Conservation (phyloP, 2,113 vertebrate species). For the Motacilla tschutschensis region DNA sequence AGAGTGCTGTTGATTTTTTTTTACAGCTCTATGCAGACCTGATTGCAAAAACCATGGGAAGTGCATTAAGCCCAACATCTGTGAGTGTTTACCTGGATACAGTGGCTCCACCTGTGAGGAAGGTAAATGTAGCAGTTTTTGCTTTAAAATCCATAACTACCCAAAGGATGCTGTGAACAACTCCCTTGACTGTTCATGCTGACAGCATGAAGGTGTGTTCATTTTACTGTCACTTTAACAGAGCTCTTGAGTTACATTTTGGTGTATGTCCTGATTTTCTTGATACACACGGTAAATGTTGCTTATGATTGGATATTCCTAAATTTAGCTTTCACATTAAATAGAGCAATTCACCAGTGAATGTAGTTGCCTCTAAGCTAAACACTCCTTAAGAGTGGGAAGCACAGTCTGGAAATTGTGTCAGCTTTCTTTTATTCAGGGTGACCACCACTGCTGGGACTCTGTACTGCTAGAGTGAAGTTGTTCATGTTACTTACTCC, state of each 20-base stretch:
- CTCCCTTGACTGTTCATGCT: not conserved
- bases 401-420: not conserved
- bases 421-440: not conserved
- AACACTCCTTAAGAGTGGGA: not conserved
- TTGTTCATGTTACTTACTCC: not conserved
- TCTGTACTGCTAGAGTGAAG: not conserved
- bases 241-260: not conserved
- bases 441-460: not conserved
- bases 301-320: not conserved
- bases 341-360: not conserved
- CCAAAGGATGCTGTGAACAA: not conserved
- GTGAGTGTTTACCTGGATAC: constrained; percentile 79
- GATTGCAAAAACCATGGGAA: constrained; percentile 88
- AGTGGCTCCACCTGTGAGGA: constrained; percentile 80
- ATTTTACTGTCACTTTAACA: not conserved
- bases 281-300: not conserved
- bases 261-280: not conserved
- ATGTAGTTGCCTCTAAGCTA: not conserved
- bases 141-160: not conserved
- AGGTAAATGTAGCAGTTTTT: constrained; percentile 70
- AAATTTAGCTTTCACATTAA: not conserved
- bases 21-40: constrained; percentile 83
- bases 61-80: constrained; percentile 81
- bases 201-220: not conserved
- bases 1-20: constrained; percentile 42